Evolutionary conservation across 2,113 vertebrate species (phyloP).

Genomic region (Heterocephalus glaber): DNA sequence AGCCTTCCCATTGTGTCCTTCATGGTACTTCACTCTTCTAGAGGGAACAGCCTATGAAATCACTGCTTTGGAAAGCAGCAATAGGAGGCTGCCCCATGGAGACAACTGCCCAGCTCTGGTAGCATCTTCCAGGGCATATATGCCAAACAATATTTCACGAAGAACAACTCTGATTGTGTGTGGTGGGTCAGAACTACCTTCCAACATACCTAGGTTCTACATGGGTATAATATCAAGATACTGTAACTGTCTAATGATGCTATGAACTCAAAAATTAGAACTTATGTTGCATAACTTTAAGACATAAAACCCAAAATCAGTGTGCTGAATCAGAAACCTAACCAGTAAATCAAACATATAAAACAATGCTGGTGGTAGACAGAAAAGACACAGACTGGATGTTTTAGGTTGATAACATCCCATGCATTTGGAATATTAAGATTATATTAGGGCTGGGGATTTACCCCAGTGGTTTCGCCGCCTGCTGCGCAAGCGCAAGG

Average conservation of each 20-base stretch:
- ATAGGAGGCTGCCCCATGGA: neutral
- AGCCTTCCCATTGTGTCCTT: neutral
- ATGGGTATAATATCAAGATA: neutral
- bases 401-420: neutral
- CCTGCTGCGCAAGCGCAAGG: too few relatives aligned
- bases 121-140: neutral
- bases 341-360: slow-evolving; percentile 10
- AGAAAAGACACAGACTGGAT: neutral
- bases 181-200: neutral
- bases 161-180: neutral
- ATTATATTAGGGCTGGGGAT: too few relatives aligned
- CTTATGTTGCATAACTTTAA: slow-evolving; percentile 9
- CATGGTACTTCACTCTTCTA: neutral
- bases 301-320: neutral
- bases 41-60: slow-evolving; percentile 4
- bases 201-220: neutral
- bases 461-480: too few relatives aligned
- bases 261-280: slow-evolving; percentile 49
- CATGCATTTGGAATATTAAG: neutral
- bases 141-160: neutral
- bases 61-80: neutral
- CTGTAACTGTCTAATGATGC: slow-evolving; percentile 48
- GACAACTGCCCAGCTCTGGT: neutral
- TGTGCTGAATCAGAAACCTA: neutral
- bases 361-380: neutral